A percentile compares a stretch with the other conserved stretches of the same genome.
These are phyloP conservation scores for Pyrrhosoma nymphula DNA, from an alignment of 2,888 invertebrate species.

Conservation along the genomic window DNA sequence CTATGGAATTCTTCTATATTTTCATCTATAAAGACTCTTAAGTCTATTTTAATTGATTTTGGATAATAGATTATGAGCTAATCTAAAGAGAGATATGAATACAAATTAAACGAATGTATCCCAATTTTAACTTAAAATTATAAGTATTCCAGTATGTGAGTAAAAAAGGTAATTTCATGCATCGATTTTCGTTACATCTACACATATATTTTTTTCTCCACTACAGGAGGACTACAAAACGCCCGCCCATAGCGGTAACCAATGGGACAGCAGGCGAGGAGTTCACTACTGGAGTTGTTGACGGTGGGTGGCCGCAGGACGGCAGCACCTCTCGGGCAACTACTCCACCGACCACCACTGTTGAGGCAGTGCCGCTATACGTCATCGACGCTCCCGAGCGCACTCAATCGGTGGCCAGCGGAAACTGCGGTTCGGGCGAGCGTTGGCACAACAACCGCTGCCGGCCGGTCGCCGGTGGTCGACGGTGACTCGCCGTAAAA, in stretches of 20 bases:
- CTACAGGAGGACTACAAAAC: neutral
- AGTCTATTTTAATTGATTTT: no score
- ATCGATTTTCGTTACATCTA: no score
- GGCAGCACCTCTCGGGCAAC: conserved; percentile 1
- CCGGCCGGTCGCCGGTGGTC: neutral
- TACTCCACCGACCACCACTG: neutral
- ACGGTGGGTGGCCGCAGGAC: neutral
- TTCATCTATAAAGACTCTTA: no score
- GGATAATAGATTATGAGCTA: no score
- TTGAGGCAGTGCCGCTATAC: neutral
- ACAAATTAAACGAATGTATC: no score
- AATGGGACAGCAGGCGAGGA: neutral
- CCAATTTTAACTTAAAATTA: no score
- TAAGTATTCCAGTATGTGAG: no score
- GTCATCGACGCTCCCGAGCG: conserved; percentile 14
- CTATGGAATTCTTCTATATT: no score
- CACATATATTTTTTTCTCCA: no score
- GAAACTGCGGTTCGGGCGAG: neutral
- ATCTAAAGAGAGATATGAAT: no score
- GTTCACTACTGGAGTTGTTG: neutral
- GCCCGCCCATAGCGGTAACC: neutral
- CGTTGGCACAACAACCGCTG: neutral
- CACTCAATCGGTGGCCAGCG: neutral
- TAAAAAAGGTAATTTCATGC: no score
- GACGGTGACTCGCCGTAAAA: neutral